phyloP scores from a whole-genome alignment of 1,140 invertebrate species.

The Diprion similis region DNA sequence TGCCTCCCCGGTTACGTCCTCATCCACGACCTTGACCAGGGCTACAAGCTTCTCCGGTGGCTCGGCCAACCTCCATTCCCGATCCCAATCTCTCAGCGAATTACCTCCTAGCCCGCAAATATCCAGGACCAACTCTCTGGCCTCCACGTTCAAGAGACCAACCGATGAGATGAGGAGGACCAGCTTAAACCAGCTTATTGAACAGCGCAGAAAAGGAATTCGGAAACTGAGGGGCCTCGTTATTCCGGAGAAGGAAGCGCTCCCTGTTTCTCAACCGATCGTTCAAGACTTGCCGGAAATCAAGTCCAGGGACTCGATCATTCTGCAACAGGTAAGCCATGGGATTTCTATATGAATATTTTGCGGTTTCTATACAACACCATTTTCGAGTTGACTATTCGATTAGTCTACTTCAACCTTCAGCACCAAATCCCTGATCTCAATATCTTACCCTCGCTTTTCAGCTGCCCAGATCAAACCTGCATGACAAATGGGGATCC shows the following conservation, averaged over 20 bases:
- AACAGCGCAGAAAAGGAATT: conserved; percentile 80
- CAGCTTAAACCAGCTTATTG: conserved; percentile 73
- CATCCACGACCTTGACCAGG: conserved; percentile 49
- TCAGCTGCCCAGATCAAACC: conserved; percentile 43
- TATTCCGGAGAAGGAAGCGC: conserved; percentile 77
- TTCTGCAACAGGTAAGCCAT: conserved; percentile 44
- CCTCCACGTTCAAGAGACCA: conserved; percentile 52
- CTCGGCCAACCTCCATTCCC: conserved; percentile 13
- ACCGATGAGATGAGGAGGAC: conserved; percentile 52
- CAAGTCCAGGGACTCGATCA: conserved; percentile 68
- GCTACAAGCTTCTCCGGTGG: conserved; percentile 63
- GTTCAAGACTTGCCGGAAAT: conserved; percentile 79
- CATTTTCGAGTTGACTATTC: not conserved
- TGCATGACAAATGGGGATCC: conserved; percentile 55
- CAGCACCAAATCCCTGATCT: too few species aligned
- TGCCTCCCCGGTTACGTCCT: conserved; percentile 42
- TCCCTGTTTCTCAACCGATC: conserved; percentile 63
- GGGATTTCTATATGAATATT: conserved; percentile 9
- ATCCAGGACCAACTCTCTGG: conserved; percentile 55
- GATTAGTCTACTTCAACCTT: not conserved
- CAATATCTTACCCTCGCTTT: not conserved
- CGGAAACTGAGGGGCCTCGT: conserved; percentile 85
- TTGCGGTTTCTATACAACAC: too few species aligned
- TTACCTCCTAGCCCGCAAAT: conserved; percentile 39
- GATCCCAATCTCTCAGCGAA: conserved; percentile 4